Percentiles rank a stretch among this genome's conserved stretches.
Evolutionary conservation across 2,888 invertebrate species (phyloP).

Genomic region (Drosophila pseudotalamancana): DNA sequence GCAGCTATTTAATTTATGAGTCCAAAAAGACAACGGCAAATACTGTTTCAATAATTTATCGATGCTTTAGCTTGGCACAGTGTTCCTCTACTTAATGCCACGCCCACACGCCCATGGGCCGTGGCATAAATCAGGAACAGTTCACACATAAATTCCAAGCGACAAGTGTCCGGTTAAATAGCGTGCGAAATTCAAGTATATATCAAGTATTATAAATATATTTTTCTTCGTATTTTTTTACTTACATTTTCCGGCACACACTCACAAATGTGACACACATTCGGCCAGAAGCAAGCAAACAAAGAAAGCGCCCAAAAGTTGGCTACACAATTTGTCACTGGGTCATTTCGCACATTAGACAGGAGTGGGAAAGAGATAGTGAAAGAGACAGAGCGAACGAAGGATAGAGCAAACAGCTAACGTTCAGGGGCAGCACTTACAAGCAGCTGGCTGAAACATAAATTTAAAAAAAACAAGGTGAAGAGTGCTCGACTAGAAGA

Average conservation of each 20-base stretch:
- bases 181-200: conserved; percentile 33
- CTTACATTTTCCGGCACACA: conserved; percentile 2
- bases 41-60: conserved; percentile 70
- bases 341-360: conserved; percentile 67
- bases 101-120: conserved; percentile 35
- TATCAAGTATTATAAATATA: conserved; percentile 14
- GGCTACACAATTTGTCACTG: conserved; percentile 69
- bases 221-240: conserved; percentile 1
- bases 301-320: conserved; percentile 47
- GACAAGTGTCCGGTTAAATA: conserved; percentile 61
- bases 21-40: conserved; percentile 18
- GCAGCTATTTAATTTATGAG: conserved; percentile 31
- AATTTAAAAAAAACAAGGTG: neutral
- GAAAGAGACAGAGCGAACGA: neutral
- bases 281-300: conserved; percentile 24
- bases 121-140: conserved; percentile 58
- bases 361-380: conserved; percentile 7
- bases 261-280: conserved; percentile 20
- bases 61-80: conserved; percentile 34
- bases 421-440: conserved; percentile 17
- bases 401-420: neutral
- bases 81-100: conserved; percentile 32
- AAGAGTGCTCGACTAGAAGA: neutral
- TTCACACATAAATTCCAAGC: conserved; percentile 57
- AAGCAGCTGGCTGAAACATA: conserved; percentile 2